These are phyloP conservation scores for Harpalus rufipes DNA, from an alignment of 2,888 invertebrate species.

Conservation along the genomic window DNA sequence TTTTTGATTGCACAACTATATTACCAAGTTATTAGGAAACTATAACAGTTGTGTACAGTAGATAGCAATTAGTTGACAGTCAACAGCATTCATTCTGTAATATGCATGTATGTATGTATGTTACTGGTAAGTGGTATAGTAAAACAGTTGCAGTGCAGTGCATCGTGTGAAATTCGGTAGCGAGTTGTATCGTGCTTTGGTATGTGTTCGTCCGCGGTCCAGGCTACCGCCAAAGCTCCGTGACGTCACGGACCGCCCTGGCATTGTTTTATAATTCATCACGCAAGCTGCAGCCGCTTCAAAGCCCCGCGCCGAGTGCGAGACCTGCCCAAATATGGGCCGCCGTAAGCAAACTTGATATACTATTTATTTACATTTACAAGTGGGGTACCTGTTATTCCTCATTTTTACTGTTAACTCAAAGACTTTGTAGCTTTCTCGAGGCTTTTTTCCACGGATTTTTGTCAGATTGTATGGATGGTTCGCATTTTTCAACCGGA, in stretches of 20 bases:
- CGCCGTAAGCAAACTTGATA: constrained; percentile 66
- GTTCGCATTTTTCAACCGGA: constrained; percentile 21
- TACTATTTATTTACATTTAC: constrained; percentile 67
- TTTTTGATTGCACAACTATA: too few relatives aligned
- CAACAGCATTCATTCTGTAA: too few relatives aligned
- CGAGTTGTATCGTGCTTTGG: too few relatives aligned
- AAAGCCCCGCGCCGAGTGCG: constrained; percentile 28
- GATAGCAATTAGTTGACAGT: too few relatives aligned
- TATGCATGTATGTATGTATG: too few relatives aligned
- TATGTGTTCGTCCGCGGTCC: neutral
- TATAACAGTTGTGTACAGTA: too few relatives aligned
- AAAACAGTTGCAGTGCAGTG: too few relatives aligned
- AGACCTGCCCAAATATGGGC: constrained; percentile 66
- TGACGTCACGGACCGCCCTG: constrained; percentile 64
- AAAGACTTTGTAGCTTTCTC: constrained; percentile 50
- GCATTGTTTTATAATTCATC: constrained; percentile 66
- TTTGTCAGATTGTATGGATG: constrained; percentile 54
- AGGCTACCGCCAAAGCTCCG: constrained; percentile 22
- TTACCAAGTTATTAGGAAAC: too few relatives aligned
- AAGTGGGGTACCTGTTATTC: constrained; percentile 66
- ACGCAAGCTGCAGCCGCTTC: constrained; percentile 46
- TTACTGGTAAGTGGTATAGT: too few relatives aligned
- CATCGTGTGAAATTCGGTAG: too few relatives aligned
- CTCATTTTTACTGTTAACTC: constrained; percentile 67
- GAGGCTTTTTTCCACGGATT: constrained; percentile 58